Percentiles rank a stretch among this genome's conserved stretches.
These are phyloP conservation scores for Chromoteleia sp. DNA, from an alignment of 2,888 invertebrate genomes.

Conservation along the genomic window DNA sequence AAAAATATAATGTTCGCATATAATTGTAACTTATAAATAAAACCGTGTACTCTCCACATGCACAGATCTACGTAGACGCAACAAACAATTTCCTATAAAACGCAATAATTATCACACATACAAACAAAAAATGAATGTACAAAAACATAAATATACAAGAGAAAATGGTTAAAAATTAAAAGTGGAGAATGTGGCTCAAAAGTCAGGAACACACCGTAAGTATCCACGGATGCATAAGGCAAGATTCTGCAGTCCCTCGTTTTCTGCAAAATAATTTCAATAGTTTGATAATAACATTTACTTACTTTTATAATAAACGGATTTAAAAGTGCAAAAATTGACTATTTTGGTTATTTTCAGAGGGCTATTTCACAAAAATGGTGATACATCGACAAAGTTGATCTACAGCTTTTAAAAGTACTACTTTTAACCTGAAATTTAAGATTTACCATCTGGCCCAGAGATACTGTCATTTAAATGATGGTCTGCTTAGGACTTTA, in stretches of 20 bases:
- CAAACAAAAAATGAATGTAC: constrained; percentile 73
- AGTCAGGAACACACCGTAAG: constrained; percentile 84
- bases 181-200: constrained; percentile 73
- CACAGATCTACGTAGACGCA: constrained; percentile 34
- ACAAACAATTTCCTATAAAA: constrained; percentile 31
- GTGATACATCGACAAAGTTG: no score
- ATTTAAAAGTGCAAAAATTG: no score
- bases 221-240: constrained; percentile 88
- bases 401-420: no score
- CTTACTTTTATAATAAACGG: no score
- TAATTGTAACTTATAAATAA: constrained; percentile 34
- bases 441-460: no score
- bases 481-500: no score
- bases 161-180: constrained; percentile 71
- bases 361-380: no score
- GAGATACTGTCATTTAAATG: no score
- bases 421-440: no score
- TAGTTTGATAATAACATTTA: no score
- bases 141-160: constrained; percentile 69
- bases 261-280: constrained; percentile 85
- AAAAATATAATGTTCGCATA: constrained; percentile 28
- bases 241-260: constrained; percentile 87
- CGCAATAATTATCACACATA: constrained; percentile 64
- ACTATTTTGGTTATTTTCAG: no score
- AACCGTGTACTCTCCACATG: constrained; percentile 47